These are phyloP conservation scores for Notospermus geniculatus DNA, from an alignment of 1,140 invertebrate species.

Conservation along the genomic window DNA sequence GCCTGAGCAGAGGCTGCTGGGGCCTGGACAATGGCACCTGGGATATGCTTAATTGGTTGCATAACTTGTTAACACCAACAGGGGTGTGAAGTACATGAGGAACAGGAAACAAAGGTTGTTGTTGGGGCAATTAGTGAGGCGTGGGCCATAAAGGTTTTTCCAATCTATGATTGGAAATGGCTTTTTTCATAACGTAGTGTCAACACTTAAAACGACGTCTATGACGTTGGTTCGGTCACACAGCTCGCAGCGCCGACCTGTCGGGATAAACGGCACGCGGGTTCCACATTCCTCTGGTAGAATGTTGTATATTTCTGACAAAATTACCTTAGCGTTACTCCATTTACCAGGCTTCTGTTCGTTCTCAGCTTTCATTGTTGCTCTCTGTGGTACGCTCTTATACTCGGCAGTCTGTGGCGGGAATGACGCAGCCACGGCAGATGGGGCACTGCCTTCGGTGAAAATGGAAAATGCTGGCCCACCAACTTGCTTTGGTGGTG, in stretches of 20 bases:
- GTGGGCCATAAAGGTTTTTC: too few species aligned
- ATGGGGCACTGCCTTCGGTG: slow-evolving; percentile 39
- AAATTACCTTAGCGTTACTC: slow-evolving; percentile 40
- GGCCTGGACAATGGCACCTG: too few species aligned
- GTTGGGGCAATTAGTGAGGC: too few species aligned
- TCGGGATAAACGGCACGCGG: not conserved
- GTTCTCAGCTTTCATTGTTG: slow-evolving; percentile 47
- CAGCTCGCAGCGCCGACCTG: not conserved
- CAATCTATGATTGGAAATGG: too few species aligned
- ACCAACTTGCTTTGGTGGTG: not conserved
- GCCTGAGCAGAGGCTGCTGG: too few species aligned
- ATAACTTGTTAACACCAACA: too few species aligned
- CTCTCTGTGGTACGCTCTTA: slow-evolving; percentile 27
- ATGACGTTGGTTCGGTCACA: too few species aligned
- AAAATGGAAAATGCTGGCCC: slow-evolving; percentile 28
- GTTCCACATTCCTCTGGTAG: not conserved
- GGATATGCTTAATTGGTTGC: too few species aligned
- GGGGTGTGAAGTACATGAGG: too few species aligned
- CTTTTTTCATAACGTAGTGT: too few species aligned
- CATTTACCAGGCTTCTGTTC: slow-evolving; percentile 49
- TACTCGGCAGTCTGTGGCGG: slow-evolving; percentile 39
- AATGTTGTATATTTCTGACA: not conserved
- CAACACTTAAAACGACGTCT: too few species aligned
- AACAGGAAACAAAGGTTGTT: too few species aligned
- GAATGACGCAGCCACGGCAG: not conserved